Evolutionary conservation across 2,797 vertebrate species (phyloP).

Genomic region (Phoxinus dragarum): DNA sequence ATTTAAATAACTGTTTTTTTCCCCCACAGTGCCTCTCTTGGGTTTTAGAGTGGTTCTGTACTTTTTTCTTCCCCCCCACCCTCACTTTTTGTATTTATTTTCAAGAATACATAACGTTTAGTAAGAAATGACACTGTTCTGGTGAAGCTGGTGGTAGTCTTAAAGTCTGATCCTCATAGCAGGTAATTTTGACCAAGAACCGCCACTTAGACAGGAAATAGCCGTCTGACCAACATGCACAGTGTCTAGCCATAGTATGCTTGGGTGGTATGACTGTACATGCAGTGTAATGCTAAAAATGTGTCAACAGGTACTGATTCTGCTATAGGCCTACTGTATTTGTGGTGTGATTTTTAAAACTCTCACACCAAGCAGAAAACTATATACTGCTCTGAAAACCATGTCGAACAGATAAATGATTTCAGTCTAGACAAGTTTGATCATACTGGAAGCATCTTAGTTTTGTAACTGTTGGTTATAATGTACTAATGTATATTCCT

Average conservation of each 20-base stretch:
- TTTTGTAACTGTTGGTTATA: too few species aligned
- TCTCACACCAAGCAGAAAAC: not conserved
- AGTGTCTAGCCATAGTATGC: not conserved
- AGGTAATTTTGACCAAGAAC: not conserved
- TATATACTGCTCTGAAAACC: not conserved
- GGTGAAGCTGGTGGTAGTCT: constrained; percentile 58
- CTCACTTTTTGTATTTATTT: constrained; percentile 30
- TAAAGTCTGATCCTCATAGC: not conserved
- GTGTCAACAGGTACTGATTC: not conserved
- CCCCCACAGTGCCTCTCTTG: constrained; percentile 44
- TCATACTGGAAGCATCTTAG: too few species aligned
- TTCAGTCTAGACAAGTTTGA: too few species aligned
- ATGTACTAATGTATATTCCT: too few species aligned
- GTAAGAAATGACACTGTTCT: constrained; percentile 62
- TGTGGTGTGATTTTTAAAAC: not conserved
- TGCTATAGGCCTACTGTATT: not conserved
- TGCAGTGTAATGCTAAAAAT: not conserved
- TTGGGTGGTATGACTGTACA: constrained; percentile 13
- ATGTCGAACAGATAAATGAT: too few species aligned
- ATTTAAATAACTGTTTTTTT: constrained; percentile 77
- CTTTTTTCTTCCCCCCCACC: constrained; percentile 43
- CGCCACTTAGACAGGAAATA: constrained; percentile 9
- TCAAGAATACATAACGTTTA: constrained; percentile 59
- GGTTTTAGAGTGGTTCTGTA: constrained; percentile 51
- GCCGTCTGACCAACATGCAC: not conserved